Evolutionary conservation across 1,140 invertebrate genomes (phyloP), one percentile per base, ranked within the genome.

Genomic region (Scaptomyza montana): DNA sequence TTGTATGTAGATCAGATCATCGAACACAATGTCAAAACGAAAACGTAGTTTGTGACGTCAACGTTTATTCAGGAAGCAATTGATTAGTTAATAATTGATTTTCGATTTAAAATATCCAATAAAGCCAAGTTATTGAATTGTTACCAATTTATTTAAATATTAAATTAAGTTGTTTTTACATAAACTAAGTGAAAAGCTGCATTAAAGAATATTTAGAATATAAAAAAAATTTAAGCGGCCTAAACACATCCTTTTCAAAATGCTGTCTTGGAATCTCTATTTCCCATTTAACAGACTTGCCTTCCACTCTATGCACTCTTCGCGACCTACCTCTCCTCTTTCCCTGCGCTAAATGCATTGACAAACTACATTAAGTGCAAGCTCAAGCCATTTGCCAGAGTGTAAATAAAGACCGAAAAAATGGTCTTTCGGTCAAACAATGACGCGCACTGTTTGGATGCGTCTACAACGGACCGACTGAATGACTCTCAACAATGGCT

Each of bases 401-500:
- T 57, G 55, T 60, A 10, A 54, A 62, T n/a, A 73, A 59, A 62
- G 25, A 25, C 56, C 6, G 6, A 30, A 36, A 45, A 64, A 66
- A 66, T 45, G 45, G 21, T 30, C 10, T 43, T 72, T 72, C 16
- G 62, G 61, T 50, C 54, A 69, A 69, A 68, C 70, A 74, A 74
- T 77, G 71, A 74, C 45, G 71, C 66, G 72, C 60, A 61, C 56
- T 74, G 47, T 75, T 43, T 36, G 0, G 33, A 9, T 36, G 33
- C 33, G 39, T 41, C 3, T 12, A n/a, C 39, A n/a, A 66, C 72
- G 66, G 62, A 36, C 45, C 39, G 33, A 25, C 55, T 70, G 65
- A 55, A 45, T 74, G 71, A 57, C 71, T 64, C 12, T n/a, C 12
- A 71, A 77, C 75, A 77, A 74, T 74, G 63, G 70, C 51, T 36